Percentiles rank a stretch among this genome's conserved stretches.
Evolutionary conservation across 2,888 invertebrate genomes (phyloP).

Genomic region (Thysanoteuthis rhombus): DNA sequence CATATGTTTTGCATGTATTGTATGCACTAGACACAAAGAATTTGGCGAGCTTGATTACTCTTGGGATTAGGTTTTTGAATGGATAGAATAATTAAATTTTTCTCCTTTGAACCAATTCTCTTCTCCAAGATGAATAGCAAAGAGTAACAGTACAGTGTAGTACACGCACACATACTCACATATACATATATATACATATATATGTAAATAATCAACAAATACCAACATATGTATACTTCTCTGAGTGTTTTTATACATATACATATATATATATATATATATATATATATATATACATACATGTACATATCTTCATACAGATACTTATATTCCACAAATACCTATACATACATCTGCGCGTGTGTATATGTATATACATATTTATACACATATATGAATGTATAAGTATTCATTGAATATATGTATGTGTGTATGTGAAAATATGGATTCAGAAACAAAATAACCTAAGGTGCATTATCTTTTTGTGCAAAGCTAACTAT

Average conservation of each 20-base stretch:
- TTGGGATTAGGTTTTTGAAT: background rate
- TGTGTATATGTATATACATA: background rate
- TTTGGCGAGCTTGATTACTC: background rate
- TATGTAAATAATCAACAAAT: too few species aligned
- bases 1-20: background rate
- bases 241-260: background rate
- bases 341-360: background rate
- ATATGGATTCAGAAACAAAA: too few species aligned
- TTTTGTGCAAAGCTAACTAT: too few species aligned
- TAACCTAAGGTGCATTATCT: too few species aligned
- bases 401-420: too few species aligned
- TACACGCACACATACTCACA: background rate
- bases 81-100: background rate
- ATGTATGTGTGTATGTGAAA: background rate
- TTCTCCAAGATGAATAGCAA: background rate
- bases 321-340: background rate
- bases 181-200: too few species aligned
- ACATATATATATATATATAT: background rate
- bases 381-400: background rate
- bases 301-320: background rate
- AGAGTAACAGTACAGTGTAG: background rate
- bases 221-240: too few species aligned
- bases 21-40: background rate
- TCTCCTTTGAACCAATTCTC: background rate
- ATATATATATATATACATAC: too few species aligned